Conservation (phyloP, 2,113 vertebrate genomes). For the Leiothrix lutea region DNA sequence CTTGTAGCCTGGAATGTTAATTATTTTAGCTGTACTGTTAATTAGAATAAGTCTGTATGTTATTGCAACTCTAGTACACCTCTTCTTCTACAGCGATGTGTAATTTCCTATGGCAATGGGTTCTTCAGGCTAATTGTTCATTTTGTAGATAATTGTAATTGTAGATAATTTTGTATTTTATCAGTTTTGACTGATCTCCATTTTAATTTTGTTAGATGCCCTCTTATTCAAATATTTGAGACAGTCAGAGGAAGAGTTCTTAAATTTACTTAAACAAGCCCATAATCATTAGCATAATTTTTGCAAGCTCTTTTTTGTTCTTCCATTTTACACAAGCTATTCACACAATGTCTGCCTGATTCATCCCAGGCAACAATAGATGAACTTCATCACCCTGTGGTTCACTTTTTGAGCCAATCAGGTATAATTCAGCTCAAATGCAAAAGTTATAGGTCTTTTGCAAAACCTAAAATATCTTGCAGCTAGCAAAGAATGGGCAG, state of each 20-base stretch:
- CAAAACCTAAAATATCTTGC: background rate
- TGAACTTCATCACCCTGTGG: background rate
- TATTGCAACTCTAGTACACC: background rate
- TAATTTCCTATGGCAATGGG: slow-evolving; percentile 33
- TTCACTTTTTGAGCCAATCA: background rate
- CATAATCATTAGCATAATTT: background rate
- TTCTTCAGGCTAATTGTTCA: slow-evolving; percentile 17
- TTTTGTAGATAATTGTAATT: slow-evolving; percentile 22
- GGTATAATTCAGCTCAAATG: background rate
- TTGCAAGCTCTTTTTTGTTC: background rate
- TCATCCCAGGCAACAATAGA: background rate
- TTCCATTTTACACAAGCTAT: background rate
- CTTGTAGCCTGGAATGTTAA: background rate
- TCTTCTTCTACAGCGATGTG: background rate
- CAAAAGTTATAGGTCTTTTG: background rate
- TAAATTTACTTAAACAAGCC: background rate
- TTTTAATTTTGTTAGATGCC: background rate
- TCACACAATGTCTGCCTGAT: background rate
- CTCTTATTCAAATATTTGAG: slow-evolving; percentile 11
- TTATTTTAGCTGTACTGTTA: background rate
- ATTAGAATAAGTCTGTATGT: background rate
- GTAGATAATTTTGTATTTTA: slow-evolving; percentile 31
- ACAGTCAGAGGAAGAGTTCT: background rate
- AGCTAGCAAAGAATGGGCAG: background rate
- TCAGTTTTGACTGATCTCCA: background rate